Conservation (phyloP, 2,113 vertebrate species). For the Nestor notabilis region DNA sequence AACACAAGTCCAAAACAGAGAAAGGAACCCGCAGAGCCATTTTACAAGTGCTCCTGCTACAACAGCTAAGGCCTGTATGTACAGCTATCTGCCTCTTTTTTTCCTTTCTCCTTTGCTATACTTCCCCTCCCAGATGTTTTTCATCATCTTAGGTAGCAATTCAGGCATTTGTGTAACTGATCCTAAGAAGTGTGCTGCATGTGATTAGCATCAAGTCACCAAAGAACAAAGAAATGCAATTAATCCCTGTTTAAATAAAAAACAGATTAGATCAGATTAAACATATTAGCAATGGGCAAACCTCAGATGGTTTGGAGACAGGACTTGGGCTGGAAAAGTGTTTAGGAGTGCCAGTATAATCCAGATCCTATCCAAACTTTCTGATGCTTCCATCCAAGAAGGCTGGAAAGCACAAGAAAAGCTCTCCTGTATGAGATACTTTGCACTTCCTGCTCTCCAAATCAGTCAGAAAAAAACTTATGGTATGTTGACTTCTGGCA, state of each 20-base stretch:
- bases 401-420: background rate
- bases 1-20: background rate
- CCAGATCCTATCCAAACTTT: background rate
- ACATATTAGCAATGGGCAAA: constrained; percentile 3
- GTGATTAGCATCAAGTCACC: constrained; percentile 62
- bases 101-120: background rate
- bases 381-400: background rate
- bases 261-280: constrained; percentile 50
- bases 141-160: constrained; percentile 55
- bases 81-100: background rate
- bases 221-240: constrained; percentile 64
- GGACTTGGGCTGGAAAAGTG: background rate
- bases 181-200: constrained; percentile 21
- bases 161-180: constrained; percentile 34
- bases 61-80: background rate
- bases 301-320: background rate
- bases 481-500: background rate
- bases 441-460: background rate
- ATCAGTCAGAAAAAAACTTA: background rate
- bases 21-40: background rate
- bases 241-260: constrained; percentile 60
- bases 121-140: constrained; percentile 54
- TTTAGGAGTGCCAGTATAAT: constrained; percentile 16
- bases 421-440: background rate
- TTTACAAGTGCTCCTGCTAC: background rate